phyloP scores from a whole-genome alignment of 2,888 invertebrate genomes.

The Empis stercorea region DNA sequence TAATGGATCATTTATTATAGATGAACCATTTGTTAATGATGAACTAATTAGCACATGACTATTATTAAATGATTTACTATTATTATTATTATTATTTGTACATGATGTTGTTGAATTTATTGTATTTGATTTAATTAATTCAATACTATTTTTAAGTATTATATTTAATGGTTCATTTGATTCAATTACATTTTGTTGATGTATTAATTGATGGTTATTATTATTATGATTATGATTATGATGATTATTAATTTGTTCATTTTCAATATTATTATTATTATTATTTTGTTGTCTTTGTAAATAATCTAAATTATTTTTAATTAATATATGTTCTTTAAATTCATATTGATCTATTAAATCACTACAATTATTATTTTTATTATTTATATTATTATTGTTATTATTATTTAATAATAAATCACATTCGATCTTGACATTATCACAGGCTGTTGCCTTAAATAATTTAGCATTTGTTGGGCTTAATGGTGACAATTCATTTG shows the following conservation, averaged over 20 bases:
- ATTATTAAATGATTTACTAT: background rate
- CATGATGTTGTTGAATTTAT: background rate
- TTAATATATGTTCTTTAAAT: conserved; percentile 18
- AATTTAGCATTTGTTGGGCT: conserved; percentile 6
- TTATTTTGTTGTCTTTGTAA: conserved; percentile 6
- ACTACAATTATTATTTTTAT: conserved; percentile 12
- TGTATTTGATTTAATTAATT: conserved; percentile 14
- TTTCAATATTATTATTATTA: conserved; percentile 1
- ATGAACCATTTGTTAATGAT: background rate
- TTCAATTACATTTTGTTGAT: background rate
- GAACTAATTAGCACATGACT: background rate
- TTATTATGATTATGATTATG: background rate
- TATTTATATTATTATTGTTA: background rate
- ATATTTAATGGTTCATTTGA: conserved; percentile 13
- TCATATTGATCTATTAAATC: conserved; percentile 18
- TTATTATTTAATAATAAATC: conserved; percentile 15
- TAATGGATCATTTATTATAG: background rate
- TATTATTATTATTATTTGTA: background rate
- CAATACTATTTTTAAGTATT: conserved; percentile 15
- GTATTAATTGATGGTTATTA: background rate
- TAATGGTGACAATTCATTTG: conserved; percentile 9
- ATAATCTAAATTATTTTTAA: conserved; percentile 18
- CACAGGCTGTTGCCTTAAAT: conserved; percentile 17
- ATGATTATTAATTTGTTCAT: background rate
- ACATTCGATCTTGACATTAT: conserved; percentile 19